Percentiles rank a stretch among this genome's conserved stretches.
These are phyloP conservation scores for Australoheros scitulus DNA, from an alignment of 2,113 vertebrate genomes.

Conservation along the genomic window DNA sequence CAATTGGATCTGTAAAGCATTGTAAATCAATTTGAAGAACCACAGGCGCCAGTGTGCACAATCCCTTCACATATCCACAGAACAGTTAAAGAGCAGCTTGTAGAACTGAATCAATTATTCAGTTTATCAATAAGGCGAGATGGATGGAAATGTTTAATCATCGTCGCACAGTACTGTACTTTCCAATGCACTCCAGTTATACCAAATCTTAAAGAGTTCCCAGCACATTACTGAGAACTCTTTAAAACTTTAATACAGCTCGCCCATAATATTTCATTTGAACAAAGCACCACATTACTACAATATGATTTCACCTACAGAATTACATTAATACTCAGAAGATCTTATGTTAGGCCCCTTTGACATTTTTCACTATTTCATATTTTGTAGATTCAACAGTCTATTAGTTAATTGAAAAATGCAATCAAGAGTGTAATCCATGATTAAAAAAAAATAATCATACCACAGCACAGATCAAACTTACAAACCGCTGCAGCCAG, in stretches of 20 bases:
- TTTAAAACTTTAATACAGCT: background rate
- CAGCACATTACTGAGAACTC: background rate
- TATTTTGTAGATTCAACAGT: constrained; percentile 9
- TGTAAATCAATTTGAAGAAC: constrained; percentile 19
- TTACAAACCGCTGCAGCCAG: background rate
- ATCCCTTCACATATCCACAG: background rate
- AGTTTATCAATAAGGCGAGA: background rate
- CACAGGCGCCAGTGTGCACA: background rate
- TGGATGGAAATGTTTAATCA: background rate
- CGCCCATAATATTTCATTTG: background rate
- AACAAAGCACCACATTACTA: background rate
- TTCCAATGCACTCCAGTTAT: background rate
- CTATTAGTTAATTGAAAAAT: background rate
- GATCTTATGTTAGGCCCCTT: background rate
- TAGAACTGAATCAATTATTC: background rate
- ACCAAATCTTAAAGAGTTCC: background rate
- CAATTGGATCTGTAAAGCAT: background rate
- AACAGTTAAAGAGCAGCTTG: background rate
- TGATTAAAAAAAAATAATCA: background rate
- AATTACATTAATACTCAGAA: background rate
- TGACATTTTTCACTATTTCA: background rate
- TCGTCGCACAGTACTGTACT: background rate
- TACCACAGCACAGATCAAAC: background rate
- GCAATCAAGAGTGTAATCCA: background rate
- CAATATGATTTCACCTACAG: background rate